phyloP scores from a whole-genome alignment of 2,888 invertebrate genomes.

The Trimorus sp. region DNA sequence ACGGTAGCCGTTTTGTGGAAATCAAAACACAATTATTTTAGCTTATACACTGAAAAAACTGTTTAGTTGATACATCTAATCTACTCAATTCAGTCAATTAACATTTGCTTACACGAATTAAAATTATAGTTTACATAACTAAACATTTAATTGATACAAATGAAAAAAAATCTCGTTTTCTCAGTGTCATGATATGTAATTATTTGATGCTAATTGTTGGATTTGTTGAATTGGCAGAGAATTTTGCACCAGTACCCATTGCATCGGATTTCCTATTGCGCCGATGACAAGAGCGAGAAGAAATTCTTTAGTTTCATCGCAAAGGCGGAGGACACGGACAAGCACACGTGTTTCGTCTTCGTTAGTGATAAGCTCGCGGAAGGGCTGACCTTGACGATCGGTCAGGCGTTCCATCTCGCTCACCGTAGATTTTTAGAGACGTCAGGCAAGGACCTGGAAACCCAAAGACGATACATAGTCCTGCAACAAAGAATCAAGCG shows the following conservation, averaged over 20 bases:
- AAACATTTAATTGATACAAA: no score
- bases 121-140: no score
- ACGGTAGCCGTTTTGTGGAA: no score
- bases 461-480: slow-evolving; percentile 88
- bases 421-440: slow-evolving; percentile 97
- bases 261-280: slow-evolving; percentile 99
- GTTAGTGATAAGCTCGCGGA: slow-evolving; percentile 98
- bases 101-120: no score
- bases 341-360: slow-evolving; percentile 98
- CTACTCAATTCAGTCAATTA: no score
- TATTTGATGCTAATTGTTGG: no score
- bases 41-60: no score
- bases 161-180: no score
- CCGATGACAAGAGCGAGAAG: slow-evolving; percentile 99
- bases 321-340: slow-evolving; percentile 88
- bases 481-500: slow-evolving; percentile 94
- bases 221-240: slow-evolving; percentile 80
- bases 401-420: slow-evolving; percentile 98
- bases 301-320: slow-evolving; percentile 98
- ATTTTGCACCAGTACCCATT: slow-evolving; percentile 97
- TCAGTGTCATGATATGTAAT: no score
- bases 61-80: no score
- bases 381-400: slow-evolving; percentile 98
- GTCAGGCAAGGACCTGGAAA: slow-evolving; percentile 93
- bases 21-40: no score